Evolutionary conservation across 2,888 invertebrate species (phyloP).

Genomic region (Callimorpha dominula): DNA sequence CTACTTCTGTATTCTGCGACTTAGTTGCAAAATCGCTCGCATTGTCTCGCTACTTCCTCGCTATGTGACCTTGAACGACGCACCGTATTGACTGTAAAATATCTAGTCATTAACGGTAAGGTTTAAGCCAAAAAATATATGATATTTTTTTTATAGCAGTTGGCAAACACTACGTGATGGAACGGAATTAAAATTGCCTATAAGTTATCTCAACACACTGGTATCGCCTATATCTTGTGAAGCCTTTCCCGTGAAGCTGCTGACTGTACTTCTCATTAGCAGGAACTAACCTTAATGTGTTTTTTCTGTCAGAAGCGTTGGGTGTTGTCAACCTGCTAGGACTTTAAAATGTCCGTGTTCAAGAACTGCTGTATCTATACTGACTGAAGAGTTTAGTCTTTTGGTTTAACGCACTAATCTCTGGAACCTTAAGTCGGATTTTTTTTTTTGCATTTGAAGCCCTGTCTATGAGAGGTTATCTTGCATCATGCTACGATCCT

Average conservation of each 20-base stretch:
- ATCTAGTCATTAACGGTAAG: constrained; percentile 23
- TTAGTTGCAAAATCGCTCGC: constrained; percentile 62
- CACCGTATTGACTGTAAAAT: constrained; percentile 32
- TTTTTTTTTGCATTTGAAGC: background rate
- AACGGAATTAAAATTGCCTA: background rate
- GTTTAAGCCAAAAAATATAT: background rate
- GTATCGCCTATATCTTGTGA: too few species aligned
- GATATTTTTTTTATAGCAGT: background rate
- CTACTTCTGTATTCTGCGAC: constrained; percentile 64
- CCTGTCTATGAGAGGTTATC: background rate
- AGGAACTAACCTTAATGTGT: too few species aligned
- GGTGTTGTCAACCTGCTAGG: too few species aligned
- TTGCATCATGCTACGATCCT: background rate
- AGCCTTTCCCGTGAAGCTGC: too few species aligned
- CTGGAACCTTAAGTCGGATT: too few species aligned
- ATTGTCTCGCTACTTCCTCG: constrained; percentile 49
- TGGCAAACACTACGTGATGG: background rate
- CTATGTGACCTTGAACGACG: constrained; percentile 40
- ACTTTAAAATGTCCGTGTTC: too few species aligned
- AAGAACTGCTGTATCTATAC: too few species aligned
- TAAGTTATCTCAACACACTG: too few species aligned
- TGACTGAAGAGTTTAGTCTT: too few species aligned
- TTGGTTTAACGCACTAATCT: background rate
- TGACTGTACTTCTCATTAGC: too few species aligned
- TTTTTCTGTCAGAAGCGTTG: too few species aligned